These are phyloP conservation scores for Hypomesus transpacificus DNA, from an alignment of 2,113 vertebrate genomes.

Conservation along the genomic window DNA sequence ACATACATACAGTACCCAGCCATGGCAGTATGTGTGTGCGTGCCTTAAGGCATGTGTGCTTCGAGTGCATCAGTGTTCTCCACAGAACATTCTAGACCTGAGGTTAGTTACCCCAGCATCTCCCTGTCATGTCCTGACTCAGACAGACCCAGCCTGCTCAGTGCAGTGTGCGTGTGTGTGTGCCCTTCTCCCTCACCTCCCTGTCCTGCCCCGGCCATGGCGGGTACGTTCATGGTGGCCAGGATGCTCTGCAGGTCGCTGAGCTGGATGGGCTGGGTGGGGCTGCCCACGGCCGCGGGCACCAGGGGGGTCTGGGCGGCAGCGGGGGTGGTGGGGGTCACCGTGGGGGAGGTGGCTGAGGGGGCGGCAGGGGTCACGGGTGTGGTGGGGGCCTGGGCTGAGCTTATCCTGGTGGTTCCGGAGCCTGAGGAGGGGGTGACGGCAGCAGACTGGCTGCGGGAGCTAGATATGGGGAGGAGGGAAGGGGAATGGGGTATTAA, in stretches of 20 bases:
- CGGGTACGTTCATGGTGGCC: constrained; percentile 93
- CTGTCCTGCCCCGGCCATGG: constrained; percentile 60
- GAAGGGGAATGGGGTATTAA: constrained; percentile 44
- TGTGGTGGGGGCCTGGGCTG: constrained; percentile 66
- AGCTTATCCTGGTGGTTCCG: constrained; percentile 55
- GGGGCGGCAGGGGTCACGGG: constrained; percentile 63
- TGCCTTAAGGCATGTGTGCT: too few species aligned
- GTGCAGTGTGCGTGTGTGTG: too few species aligned
- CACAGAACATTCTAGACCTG: too few species aligned
- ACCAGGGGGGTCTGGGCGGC: constrained; percentile 55
- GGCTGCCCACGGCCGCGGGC: constrained; percentile 71
- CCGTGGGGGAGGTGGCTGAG: background rate
- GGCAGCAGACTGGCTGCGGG: constrained; percentile 64
- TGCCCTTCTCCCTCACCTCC: constrained; percentile 72
- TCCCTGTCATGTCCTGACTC: too few species aligned
- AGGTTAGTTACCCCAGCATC: too few species aligned
- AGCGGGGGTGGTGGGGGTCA: constrained; percentile 69
- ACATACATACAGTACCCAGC: too few species aligned
- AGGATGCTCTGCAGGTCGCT: constrained; percentile 96
- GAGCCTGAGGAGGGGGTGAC: constrained; percentile 69
- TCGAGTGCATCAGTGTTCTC: too few species aligned
- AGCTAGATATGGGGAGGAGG: background rate
- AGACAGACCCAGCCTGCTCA: too few species aligned
- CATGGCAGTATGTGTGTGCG: too few species aligned
- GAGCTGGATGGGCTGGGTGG: constrained; percentile 91